A percentile compares a stretch with the other conserved stretches of the same genome.
phyloP scores from a whole-genome alignment of 2,888 invertebrate genomes.

The Stictocephala bisonia region DNA sequence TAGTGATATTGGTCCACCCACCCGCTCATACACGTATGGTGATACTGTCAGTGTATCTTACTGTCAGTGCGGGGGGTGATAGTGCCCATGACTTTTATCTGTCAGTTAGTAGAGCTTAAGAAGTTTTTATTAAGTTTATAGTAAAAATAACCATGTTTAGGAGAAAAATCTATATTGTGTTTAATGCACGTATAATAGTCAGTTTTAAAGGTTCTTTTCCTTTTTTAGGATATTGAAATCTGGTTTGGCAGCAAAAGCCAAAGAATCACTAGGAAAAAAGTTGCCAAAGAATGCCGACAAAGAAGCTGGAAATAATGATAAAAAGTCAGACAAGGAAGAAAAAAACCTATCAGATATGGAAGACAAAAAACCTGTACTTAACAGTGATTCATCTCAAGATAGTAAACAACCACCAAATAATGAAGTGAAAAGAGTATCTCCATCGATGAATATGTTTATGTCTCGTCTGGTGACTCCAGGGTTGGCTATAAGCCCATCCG shows the following conservation, averaged over 20 bases:
- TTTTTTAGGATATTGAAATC: slow-evolving; percentile 71
- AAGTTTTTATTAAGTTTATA: too few species aligned
- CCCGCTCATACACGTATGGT: too few species aligned
- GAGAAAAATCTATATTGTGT: too few species aligned
- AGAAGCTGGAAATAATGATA: not conserved
- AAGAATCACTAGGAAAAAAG: slow-evolving; percentile 74
- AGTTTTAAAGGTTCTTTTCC: too few species aligned
- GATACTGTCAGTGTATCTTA: too few species aligned
- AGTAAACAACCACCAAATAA: not conserved
- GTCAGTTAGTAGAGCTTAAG: too few species aligned
- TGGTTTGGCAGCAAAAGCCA: slow-evolving; percentile 77
- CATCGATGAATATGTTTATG: not conserved
- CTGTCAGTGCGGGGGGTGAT: too few species aligned
- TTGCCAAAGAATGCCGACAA: slow-evolving; percentile 61
- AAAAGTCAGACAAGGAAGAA: not conserved
- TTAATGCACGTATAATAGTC: too few species aligned
- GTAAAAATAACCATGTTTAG: too few species aligned
- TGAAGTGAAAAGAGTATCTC: not conserved
- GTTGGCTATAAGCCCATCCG: not conserved
- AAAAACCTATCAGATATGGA: not conserved
- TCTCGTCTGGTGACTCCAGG: not conserved
- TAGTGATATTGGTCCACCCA: too few species aligned
- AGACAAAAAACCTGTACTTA: not conserved
- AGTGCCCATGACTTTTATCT: too few species aligned
- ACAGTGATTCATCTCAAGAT: not conserved